Percentiles rank a stretch among this genome's conserved stretches.
Evolutionary conservation across 2,797 vertebrate genomes (phyloP).

Genomic region (Spea hammondii): DNA sequence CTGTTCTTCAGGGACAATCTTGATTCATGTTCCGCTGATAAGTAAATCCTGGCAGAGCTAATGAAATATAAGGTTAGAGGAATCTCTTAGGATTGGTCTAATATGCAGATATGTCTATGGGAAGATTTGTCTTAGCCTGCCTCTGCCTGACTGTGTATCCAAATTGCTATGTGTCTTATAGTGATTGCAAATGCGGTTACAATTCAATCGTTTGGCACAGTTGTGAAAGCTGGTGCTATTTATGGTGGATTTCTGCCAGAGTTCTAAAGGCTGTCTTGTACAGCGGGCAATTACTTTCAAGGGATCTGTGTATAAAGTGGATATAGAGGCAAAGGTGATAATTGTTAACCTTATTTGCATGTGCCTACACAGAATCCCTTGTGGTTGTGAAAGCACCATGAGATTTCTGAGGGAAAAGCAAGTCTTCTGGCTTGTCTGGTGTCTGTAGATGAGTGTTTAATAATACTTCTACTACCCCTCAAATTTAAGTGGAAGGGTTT

Average conservation of each 20-base stretch:
- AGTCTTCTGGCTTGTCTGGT: too few species aligned
- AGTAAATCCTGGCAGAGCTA: slow-evolving; percentile 53
- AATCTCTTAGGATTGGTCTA: slow-evolving; percentile 48
- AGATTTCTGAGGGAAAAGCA: too few species aligned
- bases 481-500: too few species aligned
- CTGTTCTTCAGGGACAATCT: slow-evolving; percentile 51
- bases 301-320: too few species aligned
- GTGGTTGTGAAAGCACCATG: too few species aligned
- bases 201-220: slow-evolving; percentile 11
- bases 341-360: too few species aligned
- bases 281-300: too few species aligned
- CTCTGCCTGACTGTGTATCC: slow-evolving; percentile 6
- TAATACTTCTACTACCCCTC: too few species aligned
- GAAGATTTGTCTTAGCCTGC: slow-evolving; percentile 34
- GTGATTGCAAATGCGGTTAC: slow-evolving; percentile 7
- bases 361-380: too few species aligned
- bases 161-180: neutral
- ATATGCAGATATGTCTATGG: slow-evolving; percentile 49
- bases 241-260: slow-evolving; percentile 32
- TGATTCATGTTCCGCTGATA: slow-evolving; percentile 51
- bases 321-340: too few species aligned
- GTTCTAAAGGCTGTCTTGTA: too few species aligned
- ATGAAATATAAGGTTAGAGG: slow-evolving; percentile 51
- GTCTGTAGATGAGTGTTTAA: too few species aligned
- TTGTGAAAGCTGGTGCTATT: slow-evolving; percentile 13